Percentiles rank a stretch among this genome's conserved stretches.
Evolutionary conservation across 2,113 vertebrate genomes (phyloP).

Genomic region (Oncorhynchus gorbuscha): DNA sequence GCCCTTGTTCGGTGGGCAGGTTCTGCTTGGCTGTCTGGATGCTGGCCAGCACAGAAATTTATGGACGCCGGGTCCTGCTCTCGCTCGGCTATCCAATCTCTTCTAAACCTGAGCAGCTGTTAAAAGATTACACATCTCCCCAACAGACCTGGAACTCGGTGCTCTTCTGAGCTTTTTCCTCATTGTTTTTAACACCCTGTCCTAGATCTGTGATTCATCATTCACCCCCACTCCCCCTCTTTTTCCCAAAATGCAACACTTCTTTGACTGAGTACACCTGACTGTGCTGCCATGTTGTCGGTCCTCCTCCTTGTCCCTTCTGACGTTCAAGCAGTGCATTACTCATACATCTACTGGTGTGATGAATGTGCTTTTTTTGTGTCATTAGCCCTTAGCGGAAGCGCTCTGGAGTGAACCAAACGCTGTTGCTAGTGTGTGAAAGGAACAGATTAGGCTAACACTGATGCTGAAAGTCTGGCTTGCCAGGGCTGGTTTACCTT

Average conservation of each 20-base stretch:
- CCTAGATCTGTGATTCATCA: constrained; percentile 56
- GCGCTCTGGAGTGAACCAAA: neutral
- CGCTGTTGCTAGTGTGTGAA: neutral
- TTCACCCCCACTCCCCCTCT: neutral
- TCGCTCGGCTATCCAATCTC: neutral
- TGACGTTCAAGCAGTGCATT: constrained; percentile 53
- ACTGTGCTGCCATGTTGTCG: constrained; percentile 44
- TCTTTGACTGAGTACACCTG: constrained; percentile 3
- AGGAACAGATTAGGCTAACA: neutral
- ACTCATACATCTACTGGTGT: constrained; percentile 53
- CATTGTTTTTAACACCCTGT: constrained; percentile 51
- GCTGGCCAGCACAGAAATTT: constrained; percentile 48
- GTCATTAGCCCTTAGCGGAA: neutral
- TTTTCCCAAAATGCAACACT: constrained; percentile 65
- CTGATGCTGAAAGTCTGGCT: too few species aligned
- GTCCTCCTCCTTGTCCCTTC: constrained; percentile 28
- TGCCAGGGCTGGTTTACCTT: too few species aligned
- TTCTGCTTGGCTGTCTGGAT: constrained; percentile 47
- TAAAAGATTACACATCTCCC: constrained; percentile 22
- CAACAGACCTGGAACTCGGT: too few species aligned
- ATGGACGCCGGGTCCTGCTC: constrained; percentile 41
- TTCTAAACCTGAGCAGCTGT: constrained; percentile 66
- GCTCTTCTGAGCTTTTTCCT: too few species aligned
- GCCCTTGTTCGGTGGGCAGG: neutral
- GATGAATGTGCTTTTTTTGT: too few species aligned